Base-by-base conservation (phyloP, 2,113 vertebrate species). In the Casuarius casuarius region DNA sequence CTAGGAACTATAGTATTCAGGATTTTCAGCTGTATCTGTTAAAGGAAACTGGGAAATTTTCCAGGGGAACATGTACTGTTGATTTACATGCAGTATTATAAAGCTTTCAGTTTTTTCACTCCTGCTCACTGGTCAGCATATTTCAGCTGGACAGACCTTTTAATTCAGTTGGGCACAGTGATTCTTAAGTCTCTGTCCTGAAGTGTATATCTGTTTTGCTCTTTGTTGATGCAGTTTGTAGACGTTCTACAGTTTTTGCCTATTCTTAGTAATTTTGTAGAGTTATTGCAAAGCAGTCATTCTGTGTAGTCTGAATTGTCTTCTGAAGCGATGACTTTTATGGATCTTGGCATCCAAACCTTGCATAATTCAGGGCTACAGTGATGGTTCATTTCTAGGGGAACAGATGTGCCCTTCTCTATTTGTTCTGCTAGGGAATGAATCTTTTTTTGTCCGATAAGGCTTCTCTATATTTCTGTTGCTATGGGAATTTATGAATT, bases 331-430 rank as follows among this genome's bases (percentile, higher is more conserved):
- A 61, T 29, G 6, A 4, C 63, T 94, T 74, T 21, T 71, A 20
- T 46, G 82, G 59, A 61, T 80, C 51, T 70, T 94, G 87, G 79
- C 84, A 92, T 23, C 18, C 38, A 91, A 26, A 78, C 54, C 12
- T 73, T 67, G 38, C 40, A 5, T 70, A 92, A 29, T 38, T 85
- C 18, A 12, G 61, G 94, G 77, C 92, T 35, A n/a, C 42, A 8
- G 58, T 94, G 84, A 10, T 72, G 80, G 3, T 67, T 83, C 26
- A 19, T 82, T 93, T 94, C 89, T 92, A 79, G 77, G 93, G 90
- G 82, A 84, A 38, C 26, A 94, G 87, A 85, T 78, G 52, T 71
- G 51, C 33, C 12, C 10, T 74, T 82, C 40, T 82, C 31, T 18
- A 17, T 76, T 82, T 87, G 22, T 12, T 59, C 52, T 81, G 33